phyloP scores from a whole-genome alignment of 30 jellyfish, hydroid and myxozoan genomes.

The Pelagia noctiluca region DNA sequence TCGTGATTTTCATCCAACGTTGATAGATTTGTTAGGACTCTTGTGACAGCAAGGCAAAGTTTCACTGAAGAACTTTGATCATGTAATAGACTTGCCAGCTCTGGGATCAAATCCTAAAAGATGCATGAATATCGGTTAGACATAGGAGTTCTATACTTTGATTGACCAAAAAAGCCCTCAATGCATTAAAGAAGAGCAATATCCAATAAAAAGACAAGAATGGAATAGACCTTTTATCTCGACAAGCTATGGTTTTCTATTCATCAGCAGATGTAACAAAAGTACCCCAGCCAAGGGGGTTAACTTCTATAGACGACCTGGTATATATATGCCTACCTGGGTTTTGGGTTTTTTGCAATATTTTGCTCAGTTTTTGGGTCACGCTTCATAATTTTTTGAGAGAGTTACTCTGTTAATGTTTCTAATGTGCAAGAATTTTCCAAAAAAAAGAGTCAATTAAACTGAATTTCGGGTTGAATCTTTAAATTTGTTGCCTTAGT shows the following conservation, averaged over 20 bases:
- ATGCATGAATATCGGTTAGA: neutral
- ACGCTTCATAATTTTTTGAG: no score
- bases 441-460: no score
- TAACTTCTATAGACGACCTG: no score
- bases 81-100: conserved; percentile 24
- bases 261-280: neutral
- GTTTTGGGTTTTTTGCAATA: no score
- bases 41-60: conserved; percentile 63
- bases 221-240: no score
- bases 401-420: no score
- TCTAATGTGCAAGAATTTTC: no score
- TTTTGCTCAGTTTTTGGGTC: no score
- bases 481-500: neutral
- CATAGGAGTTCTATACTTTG: neutral
- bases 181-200: neutral
- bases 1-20: conserved; percentile 79
- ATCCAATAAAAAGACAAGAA: neutral
- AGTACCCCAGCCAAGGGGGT: no score
- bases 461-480: neutral
- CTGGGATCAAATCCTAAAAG: conserved; percentile 51
- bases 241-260: neutral
- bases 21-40: conserved; percentile 87
- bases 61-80: conserved; percentile 15
- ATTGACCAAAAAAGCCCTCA: neutral
- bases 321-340: no score